Percentiles rank a stretch among this genome's conserved stretches.
These are phyloP conservation scores for Athene cunicularia DNA, from an alignment of 2,113 vertebrate genomes.

Conservation along the genomic window DNA sequence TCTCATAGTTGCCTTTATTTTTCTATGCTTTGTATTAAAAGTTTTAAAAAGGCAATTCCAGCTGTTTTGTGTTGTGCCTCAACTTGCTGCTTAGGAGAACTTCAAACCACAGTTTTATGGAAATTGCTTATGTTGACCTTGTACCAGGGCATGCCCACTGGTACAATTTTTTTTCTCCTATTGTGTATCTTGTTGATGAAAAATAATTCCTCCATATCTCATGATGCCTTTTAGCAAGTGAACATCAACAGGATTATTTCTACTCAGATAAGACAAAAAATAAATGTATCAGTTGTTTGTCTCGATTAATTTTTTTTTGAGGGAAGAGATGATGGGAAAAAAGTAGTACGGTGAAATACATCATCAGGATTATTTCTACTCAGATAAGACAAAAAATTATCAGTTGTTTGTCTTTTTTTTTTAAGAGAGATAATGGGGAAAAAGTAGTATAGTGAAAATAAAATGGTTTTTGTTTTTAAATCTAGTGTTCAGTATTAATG, in stretches of 20 bases:
- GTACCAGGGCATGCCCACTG: neutral
- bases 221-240: neutral
- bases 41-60: neutral
- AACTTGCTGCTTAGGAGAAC: neutral
- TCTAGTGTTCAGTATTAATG: neutral
- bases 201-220: neutral
- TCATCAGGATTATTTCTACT: too few species aligned
- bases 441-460: neutral
- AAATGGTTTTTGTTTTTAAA: neutral
- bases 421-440: too few species aligned
- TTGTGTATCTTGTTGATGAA: neutral
- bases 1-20: neutral
- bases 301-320: neutral
- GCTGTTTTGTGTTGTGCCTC: neutral
- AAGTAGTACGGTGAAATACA: neutral
- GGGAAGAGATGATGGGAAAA: too few species aligned
- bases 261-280: neutral
- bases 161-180: neutral
- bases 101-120: neutral
- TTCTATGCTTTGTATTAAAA: neutral
- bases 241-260: neutral
- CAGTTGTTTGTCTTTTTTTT: too few species aligned
- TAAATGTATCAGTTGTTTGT: neutral
- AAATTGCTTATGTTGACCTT: neutral
- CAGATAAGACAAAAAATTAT: too few species aligned